Percentiles rank a stretch among this genome's conserved stretches.
phyloP scores from a whole-genome alignment of 2,113 vertebrate genomes.

The Cisticola juncidis region DNA sequence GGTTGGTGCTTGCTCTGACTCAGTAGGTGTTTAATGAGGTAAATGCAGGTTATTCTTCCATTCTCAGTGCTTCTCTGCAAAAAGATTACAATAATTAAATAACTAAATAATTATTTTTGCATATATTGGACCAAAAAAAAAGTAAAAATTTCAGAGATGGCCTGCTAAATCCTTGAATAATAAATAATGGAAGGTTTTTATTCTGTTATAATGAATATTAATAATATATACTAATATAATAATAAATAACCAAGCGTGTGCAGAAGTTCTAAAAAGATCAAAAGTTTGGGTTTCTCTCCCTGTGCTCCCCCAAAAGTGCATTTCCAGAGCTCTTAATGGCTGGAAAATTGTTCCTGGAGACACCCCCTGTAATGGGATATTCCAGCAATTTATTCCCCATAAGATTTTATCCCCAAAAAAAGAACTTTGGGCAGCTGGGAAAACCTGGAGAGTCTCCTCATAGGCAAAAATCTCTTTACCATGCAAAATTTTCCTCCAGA shows the following conservation, averaged over 20 bases:
- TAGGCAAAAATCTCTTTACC: background rate
- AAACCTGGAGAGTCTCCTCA: background rate
- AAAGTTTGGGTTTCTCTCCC: background rate
- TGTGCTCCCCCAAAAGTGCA: conserved; percentile 46
- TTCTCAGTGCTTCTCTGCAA: background rate
- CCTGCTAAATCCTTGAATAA: rapidly evolving
- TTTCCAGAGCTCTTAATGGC: conserved; percentile 42
- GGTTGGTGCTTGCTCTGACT: background rate
- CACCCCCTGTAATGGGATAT: conserved; percentile 43
- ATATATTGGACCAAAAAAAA: rapidly evolving
- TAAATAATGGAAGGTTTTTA: background rate
- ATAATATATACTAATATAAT: background rate
- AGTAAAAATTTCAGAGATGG: background rate
- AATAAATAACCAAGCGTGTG: background rate
- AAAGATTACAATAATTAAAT: no score
- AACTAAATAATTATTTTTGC: no score
- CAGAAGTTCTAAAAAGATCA: background rate
- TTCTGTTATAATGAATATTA: background rate
- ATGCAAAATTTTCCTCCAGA: background rate
- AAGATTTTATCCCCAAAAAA: conserved; percentile 6
- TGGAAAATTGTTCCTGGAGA: conserved; percentile 63
- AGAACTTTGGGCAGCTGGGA: background rate
- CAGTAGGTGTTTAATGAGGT: background rate
- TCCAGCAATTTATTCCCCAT: conserved; percentile 33
- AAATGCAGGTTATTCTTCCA: background rate